phyloP scores from a whole-genome alignment of 2,888 invertebrate genomes.

The Perizoma affinitatum region DNA sequence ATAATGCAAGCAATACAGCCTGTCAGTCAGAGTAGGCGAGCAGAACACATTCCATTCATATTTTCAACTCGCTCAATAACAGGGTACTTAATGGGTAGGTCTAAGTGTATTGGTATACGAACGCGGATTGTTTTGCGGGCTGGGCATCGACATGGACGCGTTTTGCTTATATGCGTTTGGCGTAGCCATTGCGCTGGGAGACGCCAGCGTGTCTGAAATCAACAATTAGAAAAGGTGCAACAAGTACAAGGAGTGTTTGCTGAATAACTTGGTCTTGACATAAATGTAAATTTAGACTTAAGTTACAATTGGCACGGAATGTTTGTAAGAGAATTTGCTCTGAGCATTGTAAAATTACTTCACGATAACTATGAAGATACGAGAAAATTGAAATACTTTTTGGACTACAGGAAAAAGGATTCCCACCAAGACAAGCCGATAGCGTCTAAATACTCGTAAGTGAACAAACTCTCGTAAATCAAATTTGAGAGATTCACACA shows the following conservation, averaged over 20 bases:
- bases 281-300: not conserved
- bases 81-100: slow-evolving; percentile 15
- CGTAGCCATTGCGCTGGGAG: slow-evolving; percentile 86
- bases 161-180: slow-evolving; percentile 93
- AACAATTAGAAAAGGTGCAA: not conserved
- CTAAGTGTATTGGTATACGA: slow-evolving; percentile 75
- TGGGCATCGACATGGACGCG: slow-evolving; percentile 89
- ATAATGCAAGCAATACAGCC: too few species aligned
- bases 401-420: not conserved
- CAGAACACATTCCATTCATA: slow-evolving; percentile 13
- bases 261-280: not conserved
- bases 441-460: not conserved
- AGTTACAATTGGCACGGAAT: too few species aligned
- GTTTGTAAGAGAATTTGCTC: not conserved
- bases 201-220: slow-evolving; percentile 39
- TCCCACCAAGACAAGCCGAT: not conserved
- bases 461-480: not conserved
- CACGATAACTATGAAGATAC: not conserved
- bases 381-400: not conserved
- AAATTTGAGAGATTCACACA: not conserved
- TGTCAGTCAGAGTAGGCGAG: too few species aligned
- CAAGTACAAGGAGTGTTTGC: not conserved
- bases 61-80: slow-evolving; percentile 5
- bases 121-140: slow-evolving; percentile 89
- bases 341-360: not conserved